Base-by-base conservation (phyloP, 2,888 invertebrate species). In the Tetanocera ferruginea region DNA sequence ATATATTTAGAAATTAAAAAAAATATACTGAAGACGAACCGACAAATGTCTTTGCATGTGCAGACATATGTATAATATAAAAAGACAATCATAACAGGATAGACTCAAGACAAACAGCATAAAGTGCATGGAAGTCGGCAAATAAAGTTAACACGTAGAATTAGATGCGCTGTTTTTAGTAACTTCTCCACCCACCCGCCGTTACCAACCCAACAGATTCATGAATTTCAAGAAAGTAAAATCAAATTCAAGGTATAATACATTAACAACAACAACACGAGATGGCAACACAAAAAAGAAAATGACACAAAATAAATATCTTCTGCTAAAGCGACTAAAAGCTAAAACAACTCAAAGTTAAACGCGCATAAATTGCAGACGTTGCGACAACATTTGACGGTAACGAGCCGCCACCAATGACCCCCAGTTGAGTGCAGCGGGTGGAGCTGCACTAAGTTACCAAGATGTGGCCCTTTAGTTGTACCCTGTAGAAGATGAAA, bases 141-240 rank as follows among this genome's bases (percentile, higher is more conserved):
- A 74, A 74, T 74, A 51, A 74, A 64, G 64, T 43, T 31, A 51
- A 74, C 74, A 64, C 31, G 74, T 23, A n/a, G 31, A 64, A 74
- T 74, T 74, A 64, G 74, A 64, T 74, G 31, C 64, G 74, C 51
- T 51, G 43, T 43, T 43, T 1, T 43, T 11, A 14, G 43, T n/a
- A n/a, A n/a, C n/a, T n/a, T 2, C 43, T 14, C 11, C 43, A 11
- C 37, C 37, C 37, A 8, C 37, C 37, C 37, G 8, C 37, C 8
- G n/a, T n/a, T n/a, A n/a, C n/a, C 6, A 5, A 8, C 37, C 8
- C 11, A 43, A 11, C 43, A 43, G 2, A 11, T 1, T 11, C 1
- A 14, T 43, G 43, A 11, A 0, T 11, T 43, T 43, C 14, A 11
- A 43, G 14, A 11, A 43, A 43, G 3, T 14, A 11, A 1, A 43